Conservation (phyloP, 2,113 vertebrate species). For the Hylia prasina region DNA sequence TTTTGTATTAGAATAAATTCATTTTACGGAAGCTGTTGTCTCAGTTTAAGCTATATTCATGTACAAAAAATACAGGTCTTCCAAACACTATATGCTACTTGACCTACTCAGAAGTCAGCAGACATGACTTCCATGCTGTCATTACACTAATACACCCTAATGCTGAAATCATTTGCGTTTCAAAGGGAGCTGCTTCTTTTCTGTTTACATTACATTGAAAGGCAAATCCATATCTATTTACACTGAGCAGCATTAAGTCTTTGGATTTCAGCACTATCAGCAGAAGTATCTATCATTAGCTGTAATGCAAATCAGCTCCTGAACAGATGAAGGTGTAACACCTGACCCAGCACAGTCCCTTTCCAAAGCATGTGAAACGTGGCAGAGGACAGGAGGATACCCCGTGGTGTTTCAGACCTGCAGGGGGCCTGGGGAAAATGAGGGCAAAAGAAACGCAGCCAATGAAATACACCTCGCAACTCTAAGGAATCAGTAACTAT, state of each 20-base stretch:
- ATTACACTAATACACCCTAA: not conserved
- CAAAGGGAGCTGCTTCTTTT: not conserved
- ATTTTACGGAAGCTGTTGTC: not conserved
- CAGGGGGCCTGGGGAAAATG: accelerated
- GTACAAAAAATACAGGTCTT: not conserved
- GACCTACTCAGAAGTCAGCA: not conserved
- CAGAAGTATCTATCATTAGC: not conserved
- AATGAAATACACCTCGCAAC: not conserved
- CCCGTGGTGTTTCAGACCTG: not conserved
- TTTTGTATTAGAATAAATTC: not conserved
- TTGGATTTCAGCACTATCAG: not conserved
- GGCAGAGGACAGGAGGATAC: not conserved
- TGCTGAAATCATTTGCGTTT: not conserved
- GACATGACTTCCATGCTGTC: not conserved
- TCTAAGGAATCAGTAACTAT: not conserved
- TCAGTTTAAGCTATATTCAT: not conserved
- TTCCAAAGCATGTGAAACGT: not conserved
- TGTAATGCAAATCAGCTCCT: not conserved
- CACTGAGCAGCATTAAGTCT: not conserved
- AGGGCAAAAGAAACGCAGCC: not conserved
- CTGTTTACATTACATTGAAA: not conserved
- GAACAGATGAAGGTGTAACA: not conserved
- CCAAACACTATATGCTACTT: not conserved
- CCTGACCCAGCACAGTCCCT: not conserved
- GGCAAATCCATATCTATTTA: not conserved